Conservation (phyloP, 2,888 invertebrate species). For the Helleia helle region DNA sequence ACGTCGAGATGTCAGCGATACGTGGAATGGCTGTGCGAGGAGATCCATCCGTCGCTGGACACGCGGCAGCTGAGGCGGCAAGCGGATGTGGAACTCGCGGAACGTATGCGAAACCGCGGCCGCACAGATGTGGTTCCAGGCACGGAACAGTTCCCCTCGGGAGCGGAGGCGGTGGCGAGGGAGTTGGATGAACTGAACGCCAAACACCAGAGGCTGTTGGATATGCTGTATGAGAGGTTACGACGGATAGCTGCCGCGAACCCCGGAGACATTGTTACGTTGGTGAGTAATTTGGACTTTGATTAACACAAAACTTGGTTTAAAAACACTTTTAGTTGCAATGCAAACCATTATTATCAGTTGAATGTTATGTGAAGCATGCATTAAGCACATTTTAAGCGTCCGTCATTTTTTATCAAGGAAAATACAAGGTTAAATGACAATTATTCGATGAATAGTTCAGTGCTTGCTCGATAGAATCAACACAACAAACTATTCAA, state of each 20-base stretch:
- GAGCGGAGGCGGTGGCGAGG: constrained; percentile 83
- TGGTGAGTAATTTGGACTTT: constrained; percentile 74
- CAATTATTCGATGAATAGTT: too few relatives aligned
- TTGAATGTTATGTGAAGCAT: too few relatives aligned
- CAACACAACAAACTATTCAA: too few relatives aligned
- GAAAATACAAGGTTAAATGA: too few relatives aligned
- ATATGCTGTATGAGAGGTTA: constrained; percentile 79
- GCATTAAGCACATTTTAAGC: too few relatives aligned
- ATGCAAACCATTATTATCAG: too few relatives aligned
- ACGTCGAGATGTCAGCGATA: constrained; percentile 89
- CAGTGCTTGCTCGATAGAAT: too few relatives aligned
- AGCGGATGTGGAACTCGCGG: constrained; percentile 52
- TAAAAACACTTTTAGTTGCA: neutral
- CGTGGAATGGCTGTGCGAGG: constrained; percentile 86
- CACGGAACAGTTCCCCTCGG: constrained; percentile 42
- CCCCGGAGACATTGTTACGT: constrained; percentile 82
- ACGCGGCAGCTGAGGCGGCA: constrained; percentile 54
- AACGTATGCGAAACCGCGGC: constrained; percentile 44
- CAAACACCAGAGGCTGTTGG: constrained; percentile 82
- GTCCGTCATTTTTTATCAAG: too few relatives aligned
- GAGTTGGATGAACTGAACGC: constrained; percentile 88
- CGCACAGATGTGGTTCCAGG: constrained; percentile 30
- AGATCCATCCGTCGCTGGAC: constrained; percentile 87
- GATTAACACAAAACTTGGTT: neutral
- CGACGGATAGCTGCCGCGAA: constrained; percentile 78